phyloP scores from a whole-genome alignment of 2,797 vertebrate genomes.

The Chloroceryle inda region DNA sequence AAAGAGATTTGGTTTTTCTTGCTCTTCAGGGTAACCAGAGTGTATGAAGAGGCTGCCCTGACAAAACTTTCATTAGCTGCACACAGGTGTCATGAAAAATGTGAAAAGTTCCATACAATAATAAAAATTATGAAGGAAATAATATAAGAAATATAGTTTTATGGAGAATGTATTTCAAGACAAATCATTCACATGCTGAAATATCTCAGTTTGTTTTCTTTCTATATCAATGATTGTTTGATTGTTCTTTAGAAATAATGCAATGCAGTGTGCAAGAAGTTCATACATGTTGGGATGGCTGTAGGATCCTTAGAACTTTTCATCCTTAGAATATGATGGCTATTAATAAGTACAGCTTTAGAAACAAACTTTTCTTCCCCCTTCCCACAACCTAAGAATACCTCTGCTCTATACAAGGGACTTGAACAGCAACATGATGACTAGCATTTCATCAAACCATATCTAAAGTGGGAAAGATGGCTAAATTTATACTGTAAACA shows the following conservation, averaged over 20 bases:
- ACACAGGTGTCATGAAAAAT: neutral
- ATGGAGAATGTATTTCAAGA: neutral
- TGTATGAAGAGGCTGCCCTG: neutral
- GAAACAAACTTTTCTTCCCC: neutral
- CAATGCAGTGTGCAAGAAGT: neutral
- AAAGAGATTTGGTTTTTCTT: neutral
- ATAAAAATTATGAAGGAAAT: neutral
- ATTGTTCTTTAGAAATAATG: neutral
- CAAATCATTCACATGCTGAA: neutral
- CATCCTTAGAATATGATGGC: neutral
- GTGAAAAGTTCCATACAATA: neutral
- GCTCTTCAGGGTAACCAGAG: neutral
- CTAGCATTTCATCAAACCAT: neutral
- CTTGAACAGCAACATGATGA: accelerated
- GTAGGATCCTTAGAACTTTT: neutral
- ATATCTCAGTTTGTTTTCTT: neutral
- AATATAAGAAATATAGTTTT: neutral
- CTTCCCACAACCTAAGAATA: neutral
- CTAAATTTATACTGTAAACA: neutral
- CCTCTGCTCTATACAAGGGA: neutral
- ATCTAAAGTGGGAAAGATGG: neutral
- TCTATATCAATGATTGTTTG: neutral
- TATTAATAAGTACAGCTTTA: neutral
- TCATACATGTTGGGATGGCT: neutral
- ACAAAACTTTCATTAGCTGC: neutral